These are phyloP conservation scores for Deroplatys truncata DNA, from an alignment of 2,888 invertebrate genomes.

Conservation along the genomic window DNA sequence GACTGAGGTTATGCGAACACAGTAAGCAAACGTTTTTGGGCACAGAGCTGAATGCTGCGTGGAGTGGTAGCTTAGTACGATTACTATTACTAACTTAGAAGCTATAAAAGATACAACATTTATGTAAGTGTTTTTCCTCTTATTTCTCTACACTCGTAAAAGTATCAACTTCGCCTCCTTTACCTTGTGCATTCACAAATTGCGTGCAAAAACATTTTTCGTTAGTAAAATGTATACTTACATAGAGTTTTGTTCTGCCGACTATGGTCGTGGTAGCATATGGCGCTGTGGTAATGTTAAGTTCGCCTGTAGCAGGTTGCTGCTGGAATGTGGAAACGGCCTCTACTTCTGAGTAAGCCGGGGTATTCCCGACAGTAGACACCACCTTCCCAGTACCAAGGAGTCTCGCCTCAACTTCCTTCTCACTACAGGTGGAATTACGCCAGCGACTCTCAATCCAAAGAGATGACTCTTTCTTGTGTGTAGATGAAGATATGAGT, in stretches of 20 bases:
- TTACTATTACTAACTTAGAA: no score
- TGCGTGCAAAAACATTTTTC: no score
- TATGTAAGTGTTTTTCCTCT: no score
- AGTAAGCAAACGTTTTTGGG: no score
- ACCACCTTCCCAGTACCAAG: background rate
- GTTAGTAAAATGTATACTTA: constrained; percentile 7
- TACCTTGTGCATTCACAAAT: no score
- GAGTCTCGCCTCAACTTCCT: constrained; percentile 4
- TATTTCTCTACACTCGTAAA: no score
- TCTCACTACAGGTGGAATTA: constrained; percentile 35
- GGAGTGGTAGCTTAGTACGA: no score
- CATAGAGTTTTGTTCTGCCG: constrained; percentile 46
- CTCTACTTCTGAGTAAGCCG: constrained; percentile 67
- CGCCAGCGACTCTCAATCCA: constrained; percentile 53
- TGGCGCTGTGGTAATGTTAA: constrained; percentile 72
- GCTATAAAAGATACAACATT: no score
- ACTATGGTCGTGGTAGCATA: constrained; percentile 84
- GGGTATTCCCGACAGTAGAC: constrained; percentile 34
- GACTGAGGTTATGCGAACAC: no score
- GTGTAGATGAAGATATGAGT: constrained; percentile 48
- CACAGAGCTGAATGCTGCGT: no score
- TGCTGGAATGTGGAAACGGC: constrained; percentile 39
- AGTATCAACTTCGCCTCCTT: no score
- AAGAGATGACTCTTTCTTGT: constrained; percentile 52
- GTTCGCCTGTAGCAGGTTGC: constrained; percentile 54